Evolutionary conservation across 2,797 vertebrate species (phyloP).

Genomic region (Caiman crocodilus): DNA sequence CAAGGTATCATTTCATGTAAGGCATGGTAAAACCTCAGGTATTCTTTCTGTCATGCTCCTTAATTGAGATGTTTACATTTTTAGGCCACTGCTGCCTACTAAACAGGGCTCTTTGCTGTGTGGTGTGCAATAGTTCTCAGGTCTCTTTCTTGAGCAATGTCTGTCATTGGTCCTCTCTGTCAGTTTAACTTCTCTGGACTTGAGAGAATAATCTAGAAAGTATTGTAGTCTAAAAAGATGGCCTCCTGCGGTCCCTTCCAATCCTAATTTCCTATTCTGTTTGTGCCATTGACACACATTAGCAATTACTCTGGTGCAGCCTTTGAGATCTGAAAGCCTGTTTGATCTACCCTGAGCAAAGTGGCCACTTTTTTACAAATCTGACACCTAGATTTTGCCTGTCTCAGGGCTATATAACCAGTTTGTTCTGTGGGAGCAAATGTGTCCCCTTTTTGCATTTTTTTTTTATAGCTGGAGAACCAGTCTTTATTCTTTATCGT

Average conservation of each 20-base stretch:
- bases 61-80: not conserved
- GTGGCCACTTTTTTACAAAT: not conserved
- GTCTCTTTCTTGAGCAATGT: not conserved
- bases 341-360: constrained; percentile 27
- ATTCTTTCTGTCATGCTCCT: not conserved
- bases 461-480: not conserved
- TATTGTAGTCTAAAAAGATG: too few relatives aligned
- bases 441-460: not conserved
- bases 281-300: not conserved
- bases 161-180: not conserved
- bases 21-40: accelerated
- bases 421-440: not conserved
- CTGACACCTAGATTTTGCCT: not conserved
- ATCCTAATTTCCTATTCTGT: not conserved
- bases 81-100: not conserved
- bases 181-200: constrained; percentile 19
- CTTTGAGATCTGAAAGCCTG: not conserved
- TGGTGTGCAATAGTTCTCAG: not conserved
- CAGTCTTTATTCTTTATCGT: not conserved
- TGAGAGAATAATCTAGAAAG: not conserved
- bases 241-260: constrained; percentile 2
- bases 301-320: constrained; percentile 30
- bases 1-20: not conserved
- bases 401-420: not conserved
- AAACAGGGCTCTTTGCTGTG: not conserved